Percentiles rank a stretch among this genome's conserved stretches.
Conservation (phyloP, 2,113 vertebrate genomes). For the Zapornia atra region DNA sequence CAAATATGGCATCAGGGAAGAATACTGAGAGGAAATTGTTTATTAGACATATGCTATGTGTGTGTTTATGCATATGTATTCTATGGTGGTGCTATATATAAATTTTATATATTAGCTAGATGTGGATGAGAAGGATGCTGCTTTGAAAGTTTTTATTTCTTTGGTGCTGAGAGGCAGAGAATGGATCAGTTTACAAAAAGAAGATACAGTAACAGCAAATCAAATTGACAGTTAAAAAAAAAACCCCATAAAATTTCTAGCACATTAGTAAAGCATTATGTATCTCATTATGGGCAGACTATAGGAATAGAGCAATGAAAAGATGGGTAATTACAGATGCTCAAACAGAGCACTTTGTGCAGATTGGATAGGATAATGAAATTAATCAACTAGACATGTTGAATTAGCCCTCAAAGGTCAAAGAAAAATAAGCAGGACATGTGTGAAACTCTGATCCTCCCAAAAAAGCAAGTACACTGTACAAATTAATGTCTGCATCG, state of each 20-base stretch:
- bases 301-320: not conserved
- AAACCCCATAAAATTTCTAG: conserved; percentile 1
- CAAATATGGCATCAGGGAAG: not conserved
- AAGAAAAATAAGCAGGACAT: conserved; percentile 38
- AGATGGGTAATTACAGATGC: conserved; percentile 17
- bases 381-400: conserved; percentile 23
- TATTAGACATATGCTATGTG: not conserved
- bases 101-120: not conserved
- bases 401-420: conserved; percentile 46
- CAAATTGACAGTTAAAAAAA: conserved; percentile 8
- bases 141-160: conserved; percentile 23
- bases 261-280: conserved; percentile 37
- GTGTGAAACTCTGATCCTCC: conserved; percentile 21
- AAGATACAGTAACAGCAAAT: conserved; percentile 27
- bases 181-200: not conserved
- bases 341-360: conserved; percentile 20
- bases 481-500: conserved; percentile 40
- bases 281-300: not conserved
- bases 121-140: not conserved
- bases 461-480: not conserved
- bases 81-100: not conserved
- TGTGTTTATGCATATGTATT: not conserved
- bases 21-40: not conserved
- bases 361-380: conserved; percentile 24
- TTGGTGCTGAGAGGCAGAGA: conserved; percentile 4